Evolutionary conservation across 2,797 vertebrate genomes (phyloP), one percentile per base, ranked within the genome.

Genomic region (Benthosema pterotum): DNA sequence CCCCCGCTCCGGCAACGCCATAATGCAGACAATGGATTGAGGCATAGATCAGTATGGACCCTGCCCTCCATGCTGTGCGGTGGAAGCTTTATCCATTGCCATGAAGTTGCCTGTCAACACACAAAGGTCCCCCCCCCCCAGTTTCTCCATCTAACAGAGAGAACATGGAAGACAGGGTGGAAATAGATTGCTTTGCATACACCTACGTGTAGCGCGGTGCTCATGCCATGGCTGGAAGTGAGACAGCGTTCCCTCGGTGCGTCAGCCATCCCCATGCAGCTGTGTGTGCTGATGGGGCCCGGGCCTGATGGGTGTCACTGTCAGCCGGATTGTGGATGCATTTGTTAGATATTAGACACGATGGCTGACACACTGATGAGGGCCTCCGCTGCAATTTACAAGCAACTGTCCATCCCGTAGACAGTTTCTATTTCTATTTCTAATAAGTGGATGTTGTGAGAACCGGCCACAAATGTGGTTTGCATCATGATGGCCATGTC

Each of bases 131-230:
- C 47, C 19, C 42, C 47, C 42, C 28, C 4, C 42, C n/a, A 46
- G 11, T 42, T 64, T 18, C 52, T 69, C 45, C 67, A 14, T 61
- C 32, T 2, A 50, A 73, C 63, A 69, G 47, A 78, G 69, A 80
- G 81, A 69, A 81, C 79, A 58, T 59, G 74, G 72, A 73, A 65
- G 52, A 59, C 57, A 57, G 55, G 55, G 11, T 50, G 63, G 83
- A 83, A 84, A 78, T 83, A 84, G 72, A 87, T 89, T 82, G 76
- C 76, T 84, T 84, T 78, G 82, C 84, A 79, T 87, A 85, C 77
- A 84, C 77, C 84, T 87, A 84, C 71, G 55, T 78, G 78, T 65
- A 69, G 76, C 62, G 71, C 72, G 79, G 82, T 64, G 70, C 79
- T 75, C 74, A 84, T 87, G 79, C 79, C 86, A 82, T 69, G 67